These are phyloP conservation scores for Plutella xylostella DNA, from an alignment of 2,888 invertebrate genomes.

Conservation along the genomic window DNA sequence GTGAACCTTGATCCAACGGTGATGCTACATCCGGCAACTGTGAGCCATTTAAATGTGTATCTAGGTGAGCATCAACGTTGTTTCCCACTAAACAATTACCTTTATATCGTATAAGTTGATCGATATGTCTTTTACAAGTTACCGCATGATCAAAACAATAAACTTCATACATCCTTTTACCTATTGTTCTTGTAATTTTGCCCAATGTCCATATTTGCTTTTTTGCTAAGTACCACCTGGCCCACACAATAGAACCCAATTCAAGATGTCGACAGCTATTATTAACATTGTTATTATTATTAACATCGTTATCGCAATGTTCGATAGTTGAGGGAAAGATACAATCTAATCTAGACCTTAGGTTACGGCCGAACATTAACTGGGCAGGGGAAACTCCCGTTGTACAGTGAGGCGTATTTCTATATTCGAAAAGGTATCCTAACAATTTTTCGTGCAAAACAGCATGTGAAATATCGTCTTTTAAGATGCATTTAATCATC, in stretches of 20 bases:
- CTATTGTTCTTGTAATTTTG: background rate
- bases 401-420: background rate
- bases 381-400: background rate
- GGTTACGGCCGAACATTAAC: background rate
- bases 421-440: background rate
- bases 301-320: background rate
- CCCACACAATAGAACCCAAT: background rate
- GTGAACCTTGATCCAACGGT: too few species aligned
- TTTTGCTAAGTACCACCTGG: background rate
- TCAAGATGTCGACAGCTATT: background rate
- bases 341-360: background rate
- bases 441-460: background rate
- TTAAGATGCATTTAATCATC: conserved; percentile 10
- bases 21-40: too few species aligned
- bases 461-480: background rate
- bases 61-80: too few species aligned
- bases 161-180: background rate
- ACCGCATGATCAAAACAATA: background rate
- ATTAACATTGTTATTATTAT: background rate
- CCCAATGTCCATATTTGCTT: background rate
- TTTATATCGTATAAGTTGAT: too few species aligned
- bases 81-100: too few species aligned
- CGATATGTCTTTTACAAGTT: background rate
- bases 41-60: too few species aligned
- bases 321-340: background rate